These are phyloP conservation scores for Cryptocephalus moraei DNA, from an alignment of 2,888 invertebrate genomes.

Conservation along the genomic window DNA sequence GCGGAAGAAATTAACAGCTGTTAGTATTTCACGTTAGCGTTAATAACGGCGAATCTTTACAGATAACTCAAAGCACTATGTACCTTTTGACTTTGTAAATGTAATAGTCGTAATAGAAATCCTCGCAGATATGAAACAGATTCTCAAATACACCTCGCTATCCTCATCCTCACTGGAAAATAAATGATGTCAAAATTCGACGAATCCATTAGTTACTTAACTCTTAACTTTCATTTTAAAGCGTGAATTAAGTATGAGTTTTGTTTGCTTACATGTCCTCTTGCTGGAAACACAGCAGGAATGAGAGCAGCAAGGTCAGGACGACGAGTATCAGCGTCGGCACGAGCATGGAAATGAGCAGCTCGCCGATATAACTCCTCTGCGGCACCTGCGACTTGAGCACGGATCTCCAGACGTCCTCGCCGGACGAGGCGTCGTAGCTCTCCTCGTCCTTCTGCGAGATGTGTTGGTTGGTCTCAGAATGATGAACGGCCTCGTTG, in stretches of 20 bases:
- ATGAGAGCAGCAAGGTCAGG: slow-evolving; percentile 55
- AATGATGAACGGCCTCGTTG: slow-evolving; percentile 31
- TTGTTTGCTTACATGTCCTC: slow-evolving; percentile 58
- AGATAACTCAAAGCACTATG: too few species aligned
- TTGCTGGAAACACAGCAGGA: slow-evolving; percentile 65
- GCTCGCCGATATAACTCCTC: slow-evolving; percentile 58
- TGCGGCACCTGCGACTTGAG: slow-evolving; percentile 50
- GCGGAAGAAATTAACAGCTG: too few species aligned
- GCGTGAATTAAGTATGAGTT: background rate
- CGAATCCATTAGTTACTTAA: background rate
- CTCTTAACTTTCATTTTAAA: background rate
- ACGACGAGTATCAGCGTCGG: slow-evolving; percentile 59
- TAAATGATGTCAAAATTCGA: background rate
- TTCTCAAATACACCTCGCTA: slow-evolving; percentile 57
- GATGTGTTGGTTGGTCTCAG: slow-evolving; percentile 33
- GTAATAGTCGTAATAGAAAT: slow-evolving; percentile 35
- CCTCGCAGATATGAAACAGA: slow-evolving; percentile 63
- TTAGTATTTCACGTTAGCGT: too few species aligned
- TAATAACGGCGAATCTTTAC: too few species aligned
- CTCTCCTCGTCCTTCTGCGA: slow-evolving; percentile 26
- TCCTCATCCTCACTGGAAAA: slow-evolving; percentile 53
- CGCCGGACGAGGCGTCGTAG: slow-evolving; percentile 22
- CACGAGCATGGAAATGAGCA: slow-evolving; percentile 58
- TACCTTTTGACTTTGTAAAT: slow-evolving; percentile 8
- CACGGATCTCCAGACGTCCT: slow-evolving; percentile 53